Conservation (phyloP, 2,113 vertebrate species). For the Tenebrosternarchus preto region DNA sequence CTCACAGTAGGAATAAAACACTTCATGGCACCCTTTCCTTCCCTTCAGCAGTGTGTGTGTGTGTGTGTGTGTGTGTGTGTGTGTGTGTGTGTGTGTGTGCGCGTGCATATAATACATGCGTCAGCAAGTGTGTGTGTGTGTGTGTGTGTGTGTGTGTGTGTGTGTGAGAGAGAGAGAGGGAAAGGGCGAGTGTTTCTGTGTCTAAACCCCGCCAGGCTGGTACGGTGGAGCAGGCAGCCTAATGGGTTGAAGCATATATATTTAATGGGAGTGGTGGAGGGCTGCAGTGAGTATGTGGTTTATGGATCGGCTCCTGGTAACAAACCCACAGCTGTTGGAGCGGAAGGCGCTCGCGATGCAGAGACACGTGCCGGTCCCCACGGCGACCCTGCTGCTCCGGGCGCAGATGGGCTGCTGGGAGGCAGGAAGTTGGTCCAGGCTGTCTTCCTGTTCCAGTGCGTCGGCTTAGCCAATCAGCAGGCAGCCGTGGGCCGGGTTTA, state of each 20-base stretch:
- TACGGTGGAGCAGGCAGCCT: slow-evolving; percentile 47
- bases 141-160: slow-evolving; percentile 26
- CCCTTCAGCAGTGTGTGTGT: slow-evolving; percentile 28
- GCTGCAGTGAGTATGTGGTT: slow-evolving; percentile 58
- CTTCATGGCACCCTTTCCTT: not conserved
- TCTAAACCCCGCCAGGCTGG: slow-evolving; percentile 17
- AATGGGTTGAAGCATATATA: slow-evolving; percentile 59
- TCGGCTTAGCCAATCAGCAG: slow-evolving; percentile 42
- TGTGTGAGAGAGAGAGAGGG: not conserved
- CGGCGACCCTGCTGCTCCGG: slow-evolving; percentile 55
- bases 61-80: slow-evolving; percentile 13
- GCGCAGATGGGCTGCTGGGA: slow-evolving; percentile 53
- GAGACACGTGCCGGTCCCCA: slow-evolving; percentile 54
- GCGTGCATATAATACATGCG: too few relatives aligned
- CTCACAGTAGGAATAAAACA: slow-evolving; percentile 46
- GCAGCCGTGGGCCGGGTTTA: slow-evolving; percentile 45
- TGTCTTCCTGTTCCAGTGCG: slow-evolving; percentile 54
- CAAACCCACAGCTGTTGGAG: slow-evolving; percentile 59
- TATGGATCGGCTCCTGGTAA: slow-evolving; percentile 59
- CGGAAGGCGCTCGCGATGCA: slow-evolving; percentile 51
- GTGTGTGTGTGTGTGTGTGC: slow-evolving; percentile 7
- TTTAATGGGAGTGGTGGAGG: slow-evolving; percentile 54
- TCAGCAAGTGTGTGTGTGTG: not conserved
- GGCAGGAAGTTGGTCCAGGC: slow-evolving; percentile 54
- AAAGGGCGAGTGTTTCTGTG: slow-evolving; percentile 9